Evolutionary conservation across 1,140 invertebrate genomes (phyloP).

Genomic region (Hyphantria cunea): DNA sequence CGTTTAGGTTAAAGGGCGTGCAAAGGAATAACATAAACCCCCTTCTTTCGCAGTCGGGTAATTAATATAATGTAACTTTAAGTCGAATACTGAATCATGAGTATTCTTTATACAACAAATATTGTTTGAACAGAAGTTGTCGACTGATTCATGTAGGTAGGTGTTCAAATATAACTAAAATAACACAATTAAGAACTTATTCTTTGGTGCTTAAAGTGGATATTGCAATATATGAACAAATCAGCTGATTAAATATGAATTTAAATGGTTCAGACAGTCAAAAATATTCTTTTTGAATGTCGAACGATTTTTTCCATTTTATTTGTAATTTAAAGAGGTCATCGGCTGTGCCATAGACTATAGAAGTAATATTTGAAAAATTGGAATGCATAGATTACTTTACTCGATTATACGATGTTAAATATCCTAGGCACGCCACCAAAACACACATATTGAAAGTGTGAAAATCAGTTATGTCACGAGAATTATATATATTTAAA

Average conservation of each 20-base stretch:
- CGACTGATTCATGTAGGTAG: conserved; percentile 7
- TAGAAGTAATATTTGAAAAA: too few relatives aligned
- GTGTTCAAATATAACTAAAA: background rate
- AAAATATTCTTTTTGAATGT: background rate
- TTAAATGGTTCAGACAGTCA: conserved; percentile 6
- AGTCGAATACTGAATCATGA: background rate
- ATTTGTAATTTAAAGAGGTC: background rate
- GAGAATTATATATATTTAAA: too few relatives aligned
- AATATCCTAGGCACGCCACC: too few relatives aligned
- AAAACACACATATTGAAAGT: too few relatives aligned
- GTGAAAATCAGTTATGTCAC: too few relatives aligned
- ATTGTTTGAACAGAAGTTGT: conserved; percentile 15
- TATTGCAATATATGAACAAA: background rate
- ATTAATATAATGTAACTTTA: too few relatives aligned
- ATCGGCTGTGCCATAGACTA: too few relatives aligned
- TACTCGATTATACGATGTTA: too few relatives aligned
- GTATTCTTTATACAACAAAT: background rate
- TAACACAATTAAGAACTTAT: conserved; percentile 1
- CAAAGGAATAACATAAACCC: too few relatives aligned
- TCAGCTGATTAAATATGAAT: conserved; percentile 23
- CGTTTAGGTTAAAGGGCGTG: too few relatives aligned
- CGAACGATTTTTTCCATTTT: background rate
- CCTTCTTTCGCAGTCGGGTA: too few relatives aligned
- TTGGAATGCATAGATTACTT: too few relatives aligned
- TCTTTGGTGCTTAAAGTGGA: background rate